Conservation (phyloP, 1,140 invertebrate genomes). For the Lepeophtheirus salmonis region DNA sequence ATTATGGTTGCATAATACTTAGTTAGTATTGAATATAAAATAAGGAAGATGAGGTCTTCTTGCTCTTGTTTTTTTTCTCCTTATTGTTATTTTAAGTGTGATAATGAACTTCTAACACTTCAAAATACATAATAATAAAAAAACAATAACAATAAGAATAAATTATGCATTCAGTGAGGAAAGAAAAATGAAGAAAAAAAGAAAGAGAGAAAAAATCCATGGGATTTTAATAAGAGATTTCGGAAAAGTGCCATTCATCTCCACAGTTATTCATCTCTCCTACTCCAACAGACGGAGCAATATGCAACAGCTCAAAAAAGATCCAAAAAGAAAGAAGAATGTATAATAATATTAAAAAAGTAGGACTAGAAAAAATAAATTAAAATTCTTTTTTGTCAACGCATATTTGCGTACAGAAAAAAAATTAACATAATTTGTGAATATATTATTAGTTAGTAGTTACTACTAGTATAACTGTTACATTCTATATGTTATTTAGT, state of each 20-base stretch:
- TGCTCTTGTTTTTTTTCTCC: too few relatives aligned
- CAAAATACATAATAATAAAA: neutral
- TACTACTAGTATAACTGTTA: too few relatives aligned
- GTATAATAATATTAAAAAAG: neutral
- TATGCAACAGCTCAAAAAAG: neutral
- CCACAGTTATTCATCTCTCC: too few relatives aligned
- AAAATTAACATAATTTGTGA: neutral
- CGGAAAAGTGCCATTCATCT: too few relatives aligned
- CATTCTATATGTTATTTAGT: too few relatives aligned
- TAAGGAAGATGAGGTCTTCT: too few relatives aligned
- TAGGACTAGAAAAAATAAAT: too few relatives aligned
- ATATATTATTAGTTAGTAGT: neutral
- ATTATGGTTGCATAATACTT: too few relatives aligned
- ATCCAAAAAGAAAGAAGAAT: neutral
- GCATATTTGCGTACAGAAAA: neutral
- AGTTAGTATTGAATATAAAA: too few relatives aligned
- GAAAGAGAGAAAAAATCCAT: neutral
- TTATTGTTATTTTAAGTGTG: too few relatives aligned
- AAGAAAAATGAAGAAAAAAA: neutral
- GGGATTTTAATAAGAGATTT: neutral
- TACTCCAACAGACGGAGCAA: too few relatives aligned
- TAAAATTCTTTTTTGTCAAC: too few relatives aligned
- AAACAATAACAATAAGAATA: neutral
- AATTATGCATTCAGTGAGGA: neutral
- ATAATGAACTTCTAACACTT: neutral